Percentiles rank a stretch among this genome's conserved stretches.
Evolutionary conservation across 2,888 invertebrate genomes (phyloP).

Genomic region (Boloria selene): DNA sequence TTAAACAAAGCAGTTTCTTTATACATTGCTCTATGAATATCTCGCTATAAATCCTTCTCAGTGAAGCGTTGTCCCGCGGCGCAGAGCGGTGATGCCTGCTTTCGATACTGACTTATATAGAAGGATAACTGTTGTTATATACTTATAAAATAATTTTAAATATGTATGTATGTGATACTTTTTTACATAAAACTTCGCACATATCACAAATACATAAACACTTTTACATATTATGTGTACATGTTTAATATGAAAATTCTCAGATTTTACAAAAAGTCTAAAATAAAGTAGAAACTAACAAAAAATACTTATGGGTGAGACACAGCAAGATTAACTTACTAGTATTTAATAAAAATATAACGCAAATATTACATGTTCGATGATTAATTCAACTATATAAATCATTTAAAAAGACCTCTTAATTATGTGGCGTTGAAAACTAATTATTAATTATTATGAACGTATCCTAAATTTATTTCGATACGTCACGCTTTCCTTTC

Average conservation of each 20-base stretch:
- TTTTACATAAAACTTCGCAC: neutral
- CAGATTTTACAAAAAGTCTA: too few relatives aligned
- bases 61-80: conserved; percentile 44
- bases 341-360: neutral
- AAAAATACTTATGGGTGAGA: too few relatives aligned
- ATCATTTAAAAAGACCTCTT: conserved; percentile 34
- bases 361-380: neutral
- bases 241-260: too few relatives aligned
- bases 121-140: conserved; percentile 39
- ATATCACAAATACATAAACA: too few relatives aligned
- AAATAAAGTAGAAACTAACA: too few relatives aligned
- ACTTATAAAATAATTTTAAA: neutral
- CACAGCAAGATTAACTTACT: too few relatives aligned
- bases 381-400: conserved; percentile 26
- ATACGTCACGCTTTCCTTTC: conserved; percentile 27
- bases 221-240: too few relatives aligned
- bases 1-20: conserved; percentile 36
- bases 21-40: conserved; percentile 23
- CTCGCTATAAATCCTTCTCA: conserved; percentile 45
- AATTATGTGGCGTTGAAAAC: conserved; percentile 36
- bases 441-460: conserved; percentile 35
- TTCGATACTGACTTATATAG: conserved; percentile 45
- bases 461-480: conserved; percentile 28
- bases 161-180: neutral
- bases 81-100: conserved; percentile 43